Conservation (phyloP, 2,113 vertebrate genomes). For the Neolamprologus variostigma region DNA sequence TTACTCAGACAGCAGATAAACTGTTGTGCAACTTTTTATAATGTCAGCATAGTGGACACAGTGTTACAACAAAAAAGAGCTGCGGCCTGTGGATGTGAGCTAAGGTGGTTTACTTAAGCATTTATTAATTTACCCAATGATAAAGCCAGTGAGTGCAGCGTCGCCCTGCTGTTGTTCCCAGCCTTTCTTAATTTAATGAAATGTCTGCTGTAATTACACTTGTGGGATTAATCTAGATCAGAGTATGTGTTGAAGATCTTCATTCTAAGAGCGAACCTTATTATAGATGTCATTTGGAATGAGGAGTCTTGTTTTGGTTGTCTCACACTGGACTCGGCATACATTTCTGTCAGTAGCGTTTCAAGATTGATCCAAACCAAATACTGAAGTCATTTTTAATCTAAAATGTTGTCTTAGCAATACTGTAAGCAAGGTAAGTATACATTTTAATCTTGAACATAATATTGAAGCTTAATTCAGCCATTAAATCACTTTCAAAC, state of each 20-base stretch:
- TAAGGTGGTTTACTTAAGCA: neutral
- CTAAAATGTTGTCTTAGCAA: neutral
- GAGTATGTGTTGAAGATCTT: neutral
- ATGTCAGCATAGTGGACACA: neutral
- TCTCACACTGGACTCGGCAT: neutral
- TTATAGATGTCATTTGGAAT: neutral
- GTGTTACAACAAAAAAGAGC: neutral
- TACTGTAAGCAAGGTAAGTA: neutral
- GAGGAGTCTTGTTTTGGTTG: neutral
- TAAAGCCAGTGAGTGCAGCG: neutral
- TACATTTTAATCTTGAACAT: neutral
- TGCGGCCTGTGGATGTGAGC: neutral
- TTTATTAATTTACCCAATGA: neutral
- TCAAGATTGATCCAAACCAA: neutral
- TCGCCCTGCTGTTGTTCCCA: neutral
- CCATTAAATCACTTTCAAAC: neutral
- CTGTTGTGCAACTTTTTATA: neutral
- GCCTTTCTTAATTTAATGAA: neutral
- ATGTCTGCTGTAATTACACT: constrained; percentile 14
- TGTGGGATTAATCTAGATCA: neutral
- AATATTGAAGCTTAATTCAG: neutral
- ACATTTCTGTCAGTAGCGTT: neutral
- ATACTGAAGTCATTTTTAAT: neutral
- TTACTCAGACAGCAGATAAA: neutral
- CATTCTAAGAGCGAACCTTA: neutral